Evolutionary conservation across 1,140 invertebrate genomes (phyloP), one percentile per base, ranked within the genome.

Genomic region (Nixonia krombeini): DNA sequence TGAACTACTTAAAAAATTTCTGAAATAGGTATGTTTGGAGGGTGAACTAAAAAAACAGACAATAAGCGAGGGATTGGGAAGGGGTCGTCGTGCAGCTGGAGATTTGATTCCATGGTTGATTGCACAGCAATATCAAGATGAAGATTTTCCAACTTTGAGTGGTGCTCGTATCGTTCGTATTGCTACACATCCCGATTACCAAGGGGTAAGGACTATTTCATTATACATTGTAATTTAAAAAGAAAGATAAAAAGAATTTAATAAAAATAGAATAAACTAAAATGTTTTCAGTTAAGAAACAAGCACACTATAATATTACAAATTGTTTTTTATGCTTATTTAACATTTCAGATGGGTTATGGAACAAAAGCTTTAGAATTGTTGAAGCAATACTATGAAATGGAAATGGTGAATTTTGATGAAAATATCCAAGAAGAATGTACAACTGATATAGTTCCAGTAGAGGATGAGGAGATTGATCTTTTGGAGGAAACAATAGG

Each of bases 61-160:
- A 1, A 91, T 99, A 21, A 87, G 86, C 2, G 91, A 94, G 73
- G 92, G 91, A 41, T 85, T 99, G 41, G 90, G 91, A 0, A 87
- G 93, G 64, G 97, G 97, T 1, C 92, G 93, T 71, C 90, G 95
- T 76, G 95, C 96, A 6, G 91, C 94, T 4, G 98, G 98, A 3
- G 98, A 99, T 88, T 85, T 99, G 6, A 98, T 99, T 72, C 98
- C 98, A 0, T 99, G 98, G 98, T 98, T 96, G 16, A 88, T 99
- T 0, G 94, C 95, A 3, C 96, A 99, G 79, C 96, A 99, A 79
- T 99, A 93, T 82, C 93, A 96, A 64, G 96, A 99, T 82, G 87
- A 91, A 62, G 93, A 98, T 78, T 99, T 99, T 83, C 94, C 96
- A 5, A 89, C 90, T 46, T 86, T 99, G 1, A 91, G 93, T 57